Percentiles rank a stretch among this genome's conserved stretches.
Evolutionary conservation across 2,888 invertebrate species (phyloP).

Genomic region (Drosophila macrospina): DNA sequence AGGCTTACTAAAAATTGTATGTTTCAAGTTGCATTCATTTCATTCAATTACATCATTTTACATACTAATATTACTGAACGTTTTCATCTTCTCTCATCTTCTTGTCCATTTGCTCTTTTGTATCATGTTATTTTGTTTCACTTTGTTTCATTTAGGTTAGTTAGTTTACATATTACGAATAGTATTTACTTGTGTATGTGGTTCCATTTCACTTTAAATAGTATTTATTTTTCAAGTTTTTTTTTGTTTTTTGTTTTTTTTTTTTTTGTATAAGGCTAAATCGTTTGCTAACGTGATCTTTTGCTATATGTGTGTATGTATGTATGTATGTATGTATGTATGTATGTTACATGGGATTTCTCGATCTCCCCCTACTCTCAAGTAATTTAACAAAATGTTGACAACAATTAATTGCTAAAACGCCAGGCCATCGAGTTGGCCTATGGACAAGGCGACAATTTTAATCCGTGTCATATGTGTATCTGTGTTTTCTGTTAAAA

Average conservation of each 20-base stretch:
- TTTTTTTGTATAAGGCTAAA: constrained; percentile 51
- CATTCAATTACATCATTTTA: constrained; percentile 30
- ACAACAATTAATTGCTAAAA: constrained; percentile 59
- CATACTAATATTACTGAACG: constrained; percentile 45
- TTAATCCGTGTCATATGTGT: constrained; percentile 14
- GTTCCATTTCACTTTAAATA: constrained; percentile 34
- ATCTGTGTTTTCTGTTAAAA: constrained; percentile 32
- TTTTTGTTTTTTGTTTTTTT: too few species aligned
- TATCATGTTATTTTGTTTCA: not conserved
- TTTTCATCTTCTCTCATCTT: constrained; percentile 17
- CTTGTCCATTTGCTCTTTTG: not conserved
- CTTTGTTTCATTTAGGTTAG: constrained; percentile 21
- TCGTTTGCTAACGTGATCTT: constrained; percentile 42
- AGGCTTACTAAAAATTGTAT: constrained; percentile 57
- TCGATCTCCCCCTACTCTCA: not conserved
- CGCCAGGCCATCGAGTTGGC: constrained; percentile 13
- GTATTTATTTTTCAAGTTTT: constrained; percentile 14
- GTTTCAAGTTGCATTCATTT: constrained; percentile 17
- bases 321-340: constrained; percentile 22
- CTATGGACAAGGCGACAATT: constrained; percentile 29
- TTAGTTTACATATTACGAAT: constrained; percentile 28
- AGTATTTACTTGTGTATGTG: constrained; percentile 31
- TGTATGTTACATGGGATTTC: constrained; percentile 44
- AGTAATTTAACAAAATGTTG: constrained; percentile 48
- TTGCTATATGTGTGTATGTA: constrained; percentile 4